These are phyloP conservation scores for Drosophila borealis DNA, from an alignment of 2,888 invertebrate genomes.

Conservation along the genomic window DNA sequence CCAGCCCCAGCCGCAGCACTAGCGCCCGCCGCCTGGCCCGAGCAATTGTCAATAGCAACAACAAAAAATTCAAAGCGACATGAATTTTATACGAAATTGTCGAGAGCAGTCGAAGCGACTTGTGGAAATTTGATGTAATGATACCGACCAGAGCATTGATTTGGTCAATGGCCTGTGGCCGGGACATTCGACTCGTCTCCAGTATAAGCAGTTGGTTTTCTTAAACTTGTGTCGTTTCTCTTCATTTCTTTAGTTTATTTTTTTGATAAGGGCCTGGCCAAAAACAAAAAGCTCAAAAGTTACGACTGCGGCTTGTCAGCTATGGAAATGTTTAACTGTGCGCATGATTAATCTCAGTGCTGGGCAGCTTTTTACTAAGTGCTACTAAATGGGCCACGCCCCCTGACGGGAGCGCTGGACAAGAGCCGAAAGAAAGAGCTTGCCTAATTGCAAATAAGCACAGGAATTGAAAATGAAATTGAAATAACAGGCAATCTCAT, in stretches of 20 bases:
- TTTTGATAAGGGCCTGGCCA: conserved; percentile 6
- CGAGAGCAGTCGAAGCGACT: background rate
- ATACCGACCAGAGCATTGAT: conserved; percentile 60
- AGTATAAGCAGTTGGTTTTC: conserved; percentile 2
- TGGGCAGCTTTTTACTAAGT: conserved; percentile 18
- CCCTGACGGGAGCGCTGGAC: background rate
- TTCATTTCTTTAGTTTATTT: background rate
- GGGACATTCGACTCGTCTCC: conserved; percentile 2
- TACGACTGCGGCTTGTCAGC: conserved; percentile 18
- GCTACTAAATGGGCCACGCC: conserved; percentile 6
- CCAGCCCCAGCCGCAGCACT: background rate
- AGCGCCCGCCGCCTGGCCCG: conserved; percentile 4
- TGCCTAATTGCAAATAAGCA: conserved; percentile 69
- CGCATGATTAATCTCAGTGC: conserved; percentile 68
- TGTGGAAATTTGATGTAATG: background rate
- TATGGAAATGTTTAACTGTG: conserved; percentile 60
- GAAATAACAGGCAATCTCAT: conserved; percentile 37
- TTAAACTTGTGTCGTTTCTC: background rate
- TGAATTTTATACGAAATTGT: conserved; percentile 42
- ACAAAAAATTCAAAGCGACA: conserved; percentile 67
- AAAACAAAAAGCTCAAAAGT: conserved; percentile 15
- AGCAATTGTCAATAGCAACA: conserved; percentile 74
- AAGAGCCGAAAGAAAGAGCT: conserved; percentile 19
- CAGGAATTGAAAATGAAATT: conserved; percentile 50
- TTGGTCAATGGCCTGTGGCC: conserved; percentile 70